A percentile compares a stretch with the other conserved stretches of the same genome.
phyloP scores from a whole-genome alignment of 2,888 invertebrate genomes.

The Apomyelois bistriatella region DNA sequence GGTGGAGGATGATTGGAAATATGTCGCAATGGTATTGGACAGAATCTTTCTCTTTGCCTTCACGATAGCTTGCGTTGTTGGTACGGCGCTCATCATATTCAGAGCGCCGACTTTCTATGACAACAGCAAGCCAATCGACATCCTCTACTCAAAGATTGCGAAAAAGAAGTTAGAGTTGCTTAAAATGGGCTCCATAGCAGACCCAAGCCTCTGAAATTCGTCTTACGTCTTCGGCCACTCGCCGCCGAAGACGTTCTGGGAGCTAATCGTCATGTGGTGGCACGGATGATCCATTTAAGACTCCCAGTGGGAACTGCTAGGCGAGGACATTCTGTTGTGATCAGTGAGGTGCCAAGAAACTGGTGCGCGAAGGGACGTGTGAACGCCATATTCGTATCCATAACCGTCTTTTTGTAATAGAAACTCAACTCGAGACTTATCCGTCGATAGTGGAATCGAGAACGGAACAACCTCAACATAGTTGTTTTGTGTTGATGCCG shows the following conservation, averaged over 20 bases:
- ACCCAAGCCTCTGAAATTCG: slow-evolving; percentile 84
- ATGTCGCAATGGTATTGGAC: slow-evolving; percentile 97
- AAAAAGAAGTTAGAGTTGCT: slow-evolving; percentile 93
- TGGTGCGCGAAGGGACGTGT: slow-evolving; percentile 62
- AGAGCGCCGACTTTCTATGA: slow-evolving; percentile 96
- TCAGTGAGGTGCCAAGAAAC: slow-evolving; percentile 73
- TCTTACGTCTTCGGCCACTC: slow-evolving; percentile 84
- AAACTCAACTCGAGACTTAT: slow-evolving; percentile 62
- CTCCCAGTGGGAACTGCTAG: slow-evolving; percentile 64
- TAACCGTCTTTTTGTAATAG: slow-evolving; percentile 74
- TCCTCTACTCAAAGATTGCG: slow-evolving; percentile 93
- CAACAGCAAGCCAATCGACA: slow-evolving; percentile 93
- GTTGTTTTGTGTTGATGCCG: slow-evolving; percentile 56
- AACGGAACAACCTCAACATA: slow-evolving; percentile 49
- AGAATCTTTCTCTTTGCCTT: slow-evolving; percentile 97
- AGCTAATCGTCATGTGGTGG: slow-evolving; percentile 80
- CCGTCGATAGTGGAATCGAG: slow-evolving; percentile 59
- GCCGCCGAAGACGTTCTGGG: slow-evolving; percentile 83
- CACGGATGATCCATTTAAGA: slow-evolving; percentile 74
- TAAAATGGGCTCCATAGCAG: slow-evolving; percentile 89
- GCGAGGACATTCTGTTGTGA: slow-evolving; percentile 69
- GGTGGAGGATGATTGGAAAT: slow-evolving; percentile 99
- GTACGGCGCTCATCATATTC: slow-evolving; percentile 92
- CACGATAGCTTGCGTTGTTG: slow-evolving; percentile 94
- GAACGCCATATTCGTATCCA: slow-evolving; percentile 58